Evolutionary conservation across 1,140 invertebrate species (phyloP), one percentile per base, ranked within the genome.

Genomic region (Rhagoletis pomonella): DNA sequence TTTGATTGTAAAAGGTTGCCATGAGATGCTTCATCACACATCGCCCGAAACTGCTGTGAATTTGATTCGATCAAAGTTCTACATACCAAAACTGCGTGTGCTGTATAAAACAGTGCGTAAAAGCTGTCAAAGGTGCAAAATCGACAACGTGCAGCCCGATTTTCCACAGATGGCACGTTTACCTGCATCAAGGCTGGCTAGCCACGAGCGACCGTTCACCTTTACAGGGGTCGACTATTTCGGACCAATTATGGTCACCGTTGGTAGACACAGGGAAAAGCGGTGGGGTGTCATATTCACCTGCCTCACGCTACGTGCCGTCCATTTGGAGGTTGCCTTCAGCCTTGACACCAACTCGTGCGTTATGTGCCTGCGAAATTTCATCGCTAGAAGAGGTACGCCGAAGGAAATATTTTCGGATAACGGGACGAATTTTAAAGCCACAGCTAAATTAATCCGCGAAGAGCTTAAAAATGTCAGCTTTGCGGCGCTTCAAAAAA

Each of bases 301-400:
- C 0, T 93, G 92, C 65, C 69, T 89, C 69, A 90, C 86, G 84
- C 92, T 90, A 4, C 89, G 94, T 85, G 94, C 93, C 0, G 89
- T 94, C 0, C 94, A 94, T 87, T 39, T 94, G 1, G 93, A 94
- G 87, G 17, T 93, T 0, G 92, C 90, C 0, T 89, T 90, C 10
- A 90, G 89, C 6, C 86, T 94, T 2, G 88, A 89, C 3, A 93
- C 92, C 0, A 29, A 29, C 29, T 29, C 29, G 29, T 94, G 94
- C 85, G 86, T 94, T 29, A 88, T 89, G 50, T 89, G 90, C 14
- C 84, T 94, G 1, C 65, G 91, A 17, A 86, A 93, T 67, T 93
- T 94, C 88, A 90, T 94, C 14, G 89, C 92, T 39, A 87, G 93
- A 60, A 85, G 93, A 85, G 92, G 93, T 50, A 86, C 89, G 29